A percentile compares a stretch with the other conserved stretches of the same genome.
Evolutionary conservation across 2,797 vertebrate genomes (phyloP).

Genomic region (Scolopax rusticola): DNA sequence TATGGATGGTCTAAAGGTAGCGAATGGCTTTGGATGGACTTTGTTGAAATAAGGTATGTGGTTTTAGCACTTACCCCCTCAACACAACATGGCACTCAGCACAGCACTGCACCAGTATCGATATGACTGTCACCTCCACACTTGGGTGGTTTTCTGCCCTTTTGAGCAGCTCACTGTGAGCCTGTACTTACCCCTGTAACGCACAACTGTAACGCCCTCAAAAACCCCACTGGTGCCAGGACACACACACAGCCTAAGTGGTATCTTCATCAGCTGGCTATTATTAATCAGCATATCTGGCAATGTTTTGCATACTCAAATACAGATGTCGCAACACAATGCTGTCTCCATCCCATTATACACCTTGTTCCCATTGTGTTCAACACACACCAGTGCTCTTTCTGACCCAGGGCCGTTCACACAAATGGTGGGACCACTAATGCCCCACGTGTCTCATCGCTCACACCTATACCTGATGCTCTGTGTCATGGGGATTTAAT

Average conservation of each 20-base stretch:
- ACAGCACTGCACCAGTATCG: accelerated
- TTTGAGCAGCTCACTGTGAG: neutral
- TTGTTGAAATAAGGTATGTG: accelerated
- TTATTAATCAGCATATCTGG: neutral
- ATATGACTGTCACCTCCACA: neutral
- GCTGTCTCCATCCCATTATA: neutral
- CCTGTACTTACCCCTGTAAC: neutral
- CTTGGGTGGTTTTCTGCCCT: neutral
- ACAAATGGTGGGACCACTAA: neutral
- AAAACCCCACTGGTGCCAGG: neutral
- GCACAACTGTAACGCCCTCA: neutral
- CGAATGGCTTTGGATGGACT: neutral
- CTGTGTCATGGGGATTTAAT: neutral
- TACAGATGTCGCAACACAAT: neutral
- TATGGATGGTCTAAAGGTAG: accelerated
- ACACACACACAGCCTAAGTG: neutral
- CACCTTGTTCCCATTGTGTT: neutral
- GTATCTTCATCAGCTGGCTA: neutral
- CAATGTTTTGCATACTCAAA: accelerated
- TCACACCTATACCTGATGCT: neutral
- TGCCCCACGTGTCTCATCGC: accelerated
- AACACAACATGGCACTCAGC: accelerated
- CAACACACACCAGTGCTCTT: accelerated
- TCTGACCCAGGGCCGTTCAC: neutral
- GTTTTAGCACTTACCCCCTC: neutral